Evolutionary conservation across 2,888 invertebrate genomes (phyloP).

Genomic region (Theodoxus fluviatilis): DNA sequence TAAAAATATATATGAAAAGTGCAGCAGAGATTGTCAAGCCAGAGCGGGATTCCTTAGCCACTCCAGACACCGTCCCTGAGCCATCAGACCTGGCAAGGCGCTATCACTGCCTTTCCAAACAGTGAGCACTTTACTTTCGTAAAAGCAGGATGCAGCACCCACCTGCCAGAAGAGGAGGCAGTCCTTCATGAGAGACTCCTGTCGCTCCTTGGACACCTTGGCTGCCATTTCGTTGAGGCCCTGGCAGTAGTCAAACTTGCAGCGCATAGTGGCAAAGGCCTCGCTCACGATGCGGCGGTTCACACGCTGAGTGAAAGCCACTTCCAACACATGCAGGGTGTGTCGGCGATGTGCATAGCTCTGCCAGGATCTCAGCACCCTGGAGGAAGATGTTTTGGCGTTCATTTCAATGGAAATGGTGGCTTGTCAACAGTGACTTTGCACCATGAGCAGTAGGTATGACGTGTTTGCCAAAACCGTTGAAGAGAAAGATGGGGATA

Average conservation of each 20-base stretch:
- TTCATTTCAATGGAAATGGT: background rate
- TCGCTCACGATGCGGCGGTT: constrained; percentile 36
- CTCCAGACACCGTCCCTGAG: no score
- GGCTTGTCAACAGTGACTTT: no score
- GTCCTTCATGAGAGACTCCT: constrained; percentile 33
- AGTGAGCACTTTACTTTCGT: no score
- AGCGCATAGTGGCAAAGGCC: constrained; percentile 41
- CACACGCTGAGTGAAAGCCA: constrained; percentile 34
- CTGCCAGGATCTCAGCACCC: constrained; percentile 47
- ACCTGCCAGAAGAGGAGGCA: constrained; percentile 42
- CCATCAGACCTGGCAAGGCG: no score
- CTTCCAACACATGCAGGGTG: constrained; percentile 40
- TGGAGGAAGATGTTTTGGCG: constrained; percentile 29
- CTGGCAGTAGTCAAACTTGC: constrained; percentile 46
- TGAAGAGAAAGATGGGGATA: background rate
- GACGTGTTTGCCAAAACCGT: no score
- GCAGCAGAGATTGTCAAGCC: no score
- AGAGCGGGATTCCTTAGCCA: no score
- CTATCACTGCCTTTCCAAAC: no score
- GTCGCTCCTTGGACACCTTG: constrained; percentile 38
- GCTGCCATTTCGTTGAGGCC: constrained; percentile 41
- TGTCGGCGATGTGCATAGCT: constrained; percentile 38
- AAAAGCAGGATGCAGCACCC: background rate
- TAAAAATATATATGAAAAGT: no score
- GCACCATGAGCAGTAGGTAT: no score